These are phyloP conservation scores for Typhlomys cinereus DNA, from an alignment of 2,113 vertebrate genomes.

Conservation along the genomic window DNA sequence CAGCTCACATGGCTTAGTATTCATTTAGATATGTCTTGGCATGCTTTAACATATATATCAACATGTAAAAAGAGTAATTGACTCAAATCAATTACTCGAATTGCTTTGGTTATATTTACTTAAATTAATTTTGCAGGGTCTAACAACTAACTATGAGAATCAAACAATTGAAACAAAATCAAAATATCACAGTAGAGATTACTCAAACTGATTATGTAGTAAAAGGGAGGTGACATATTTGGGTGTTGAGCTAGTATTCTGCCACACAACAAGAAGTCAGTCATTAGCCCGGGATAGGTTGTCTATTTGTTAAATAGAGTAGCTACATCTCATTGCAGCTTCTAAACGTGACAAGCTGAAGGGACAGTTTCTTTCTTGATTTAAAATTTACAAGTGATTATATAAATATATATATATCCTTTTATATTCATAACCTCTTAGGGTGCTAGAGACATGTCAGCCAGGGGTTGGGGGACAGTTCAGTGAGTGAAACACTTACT, in stretches of 20 bases:
- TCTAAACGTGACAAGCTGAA: background rate
- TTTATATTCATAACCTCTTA: background rate
- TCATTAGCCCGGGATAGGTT: background rate
- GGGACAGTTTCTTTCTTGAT: background rate
- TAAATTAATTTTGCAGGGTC: constrained; percentile 28
- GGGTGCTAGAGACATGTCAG: background rate
- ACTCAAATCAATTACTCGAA: background rate
- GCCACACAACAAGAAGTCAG: background rate
- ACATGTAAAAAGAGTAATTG: background rate
- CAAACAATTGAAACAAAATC: background rate
- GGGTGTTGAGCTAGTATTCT: background rate
- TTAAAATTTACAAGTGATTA: constrained; percentile 18
- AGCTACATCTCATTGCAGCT: background rate
- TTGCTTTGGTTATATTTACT: background rate
- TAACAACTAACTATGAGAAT: background rate
- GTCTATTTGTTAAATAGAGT: background rate
- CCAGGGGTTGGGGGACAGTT: no score
- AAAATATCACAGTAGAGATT: background rate
- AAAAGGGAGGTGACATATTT: background rate
- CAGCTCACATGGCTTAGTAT: background rate
- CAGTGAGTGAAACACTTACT: no score
- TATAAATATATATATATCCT: background rate
- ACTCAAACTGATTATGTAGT: background rate
- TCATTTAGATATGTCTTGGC: background rate
- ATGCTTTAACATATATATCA: background rate